Base-by-base conservation (phyloP, 2,888 invertebrate genomes). In the Amphipoea lucens region DNA sequence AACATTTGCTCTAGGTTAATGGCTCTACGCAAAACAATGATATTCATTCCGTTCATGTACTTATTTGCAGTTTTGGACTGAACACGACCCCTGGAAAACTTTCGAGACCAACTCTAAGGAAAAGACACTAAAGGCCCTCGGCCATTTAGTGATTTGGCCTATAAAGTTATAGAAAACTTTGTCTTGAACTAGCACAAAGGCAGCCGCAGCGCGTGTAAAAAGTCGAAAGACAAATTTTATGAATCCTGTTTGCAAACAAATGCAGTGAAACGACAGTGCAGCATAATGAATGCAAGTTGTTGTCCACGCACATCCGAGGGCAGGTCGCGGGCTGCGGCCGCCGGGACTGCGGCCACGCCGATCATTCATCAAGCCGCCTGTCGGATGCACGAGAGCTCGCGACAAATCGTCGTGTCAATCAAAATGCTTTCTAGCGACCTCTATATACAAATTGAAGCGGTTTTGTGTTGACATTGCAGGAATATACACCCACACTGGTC, bases 361-460 rank as follows among this genome's bases (percentile, higher is more conserved):
- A 40, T 70, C 69, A 29, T 74, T 78, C 74, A 72, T 74, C 76
- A 74, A 60, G 69, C 68, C 66, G 48, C 23, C 54, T 12, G 65
- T 57, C 62, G 68, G 71, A 29, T 40, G 51, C 66, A n/a, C 51
- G 67, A 57, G 54, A 68, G 72, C 79, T 69, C 57, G 79, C 79
- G 88, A 87, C 88, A 88, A 90, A 90, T 89, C 78, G 78, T 72
- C 66, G 69, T 74, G 88, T 87, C 90, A 89, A 88, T 88, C 89
- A 87, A 78, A 76, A 62, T 79, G 51, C 62, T 71, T 79, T 79
- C 60, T 60, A 74, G 36, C 70, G 45, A 62, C 51, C 71, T 48
- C 62, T 63, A 11, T 62, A 74, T 62, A 74, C 36, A 68, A 45
- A 74, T 51, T n/a, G 36, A 81, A 23, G 67, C 17, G n/a, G 51